A percentile compares a stretch with the other conserved stretches of the same genome.
Conservation (phyloP, 1,140 invertebrate species). For the Drosophila kikkawai region DNA sequence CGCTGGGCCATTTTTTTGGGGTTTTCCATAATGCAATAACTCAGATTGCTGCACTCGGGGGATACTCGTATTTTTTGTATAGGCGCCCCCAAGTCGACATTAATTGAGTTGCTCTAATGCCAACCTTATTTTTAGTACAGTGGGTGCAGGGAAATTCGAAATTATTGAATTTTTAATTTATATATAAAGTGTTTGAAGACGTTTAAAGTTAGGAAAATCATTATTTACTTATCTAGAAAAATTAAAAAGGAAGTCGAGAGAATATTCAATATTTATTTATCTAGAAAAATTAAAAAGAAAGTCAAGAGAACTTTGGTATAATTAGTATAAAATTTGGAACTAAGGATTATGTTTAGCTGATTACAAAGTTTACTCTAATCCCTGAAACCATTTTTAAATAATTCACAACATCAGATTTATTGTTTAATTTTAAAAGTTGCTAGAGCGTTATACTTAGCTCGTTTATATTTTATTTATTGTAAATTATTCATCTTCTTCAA, state of each 20-base stretch:
- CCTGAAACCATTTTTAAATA: too few relatives aligned
- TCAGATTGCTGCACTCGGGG: slow-evolving; percentile 24
- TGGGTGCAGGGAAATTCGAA: background rate
- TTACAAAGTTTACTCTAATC: too few relatives aligned
- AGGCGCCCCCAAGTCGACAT: slow-evolving; percentile 45
- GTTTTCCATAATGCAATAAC: slow-evolving; percentile 47
- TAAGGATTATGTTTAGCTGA: background rate
- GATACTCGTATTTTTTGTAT: slow-evolving; percentile 33
- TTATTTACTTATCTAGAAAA: background rate
- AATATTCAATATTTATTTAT: background rate
- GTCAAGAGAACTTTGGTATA: too few relatives aligned
- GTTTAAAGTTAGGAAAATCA: background rate
- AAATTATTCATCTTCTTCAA: background rate
- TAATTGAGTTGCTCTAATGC: slow-evolving; percentile 42
- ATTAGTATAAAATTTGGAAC: background rate
- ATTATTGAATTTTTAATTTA: background rate
- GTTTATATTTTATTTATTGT: background rate
- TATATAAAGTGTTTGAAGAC: background rate
- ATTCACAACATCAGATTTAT: too few relatives aligned
- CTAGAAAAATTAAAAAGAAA: too few relatives aligned
- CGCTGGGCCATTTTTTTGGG: slow-evolving; percentile 39
- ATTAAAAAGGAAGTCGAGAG: too few relatives aligned
- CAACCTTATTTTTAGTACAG: slow-evolving; percentile 25
- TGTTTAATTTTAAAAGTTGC: background rate
- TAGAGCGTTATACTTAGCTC: rapidly evolving